These are phyloP conservation scores for Agrochola litura DNA, from an alignment of 2,888 invertebrate genomes.

Conservation along the genomic window DNA sequence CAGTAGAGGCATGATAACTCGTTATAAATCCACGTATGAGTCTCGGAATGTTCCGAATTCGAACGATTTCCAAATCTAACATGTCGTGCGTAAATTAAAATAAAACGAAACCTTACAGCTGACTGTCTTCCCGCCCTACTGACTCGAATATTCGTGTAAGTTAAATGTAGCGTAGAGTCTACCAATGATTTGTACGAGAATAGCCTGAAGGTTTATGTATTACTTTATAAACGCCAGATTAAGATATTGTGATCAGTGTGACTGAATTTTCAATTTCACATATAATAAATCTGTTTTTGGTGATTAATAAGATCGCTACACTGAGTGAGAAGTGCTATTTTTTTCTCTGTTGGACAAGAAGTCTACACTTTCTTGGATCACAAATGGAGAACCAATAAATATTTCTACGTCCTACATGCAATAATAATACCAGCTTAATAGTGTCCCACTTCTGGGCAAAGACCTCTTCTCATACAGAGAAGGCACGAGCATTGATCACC, in stretches of 20 bases:
- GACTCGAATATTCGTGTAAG: conserved; percentile 23
- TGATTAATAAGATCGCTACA: background rate
- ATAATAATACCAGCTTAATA: no score
- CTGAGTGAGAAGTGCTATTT: background rate
- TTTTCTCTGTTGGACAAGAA: background rate
- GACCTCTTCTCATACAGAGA: no score
- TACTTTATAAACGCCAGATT: background rate
- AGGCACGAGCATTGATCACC: no score
- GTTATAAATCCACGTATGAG: background rate
- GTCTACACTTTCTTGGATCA: background rate
- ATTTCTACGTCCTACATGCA: no score
- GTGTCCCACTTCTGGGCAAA: no score
- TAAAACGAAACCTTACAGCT: conserved; percentile 38
- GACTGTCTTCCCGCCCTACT: conserved; percentile 30
- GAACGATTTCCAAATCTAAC: conserved; percentile 12
- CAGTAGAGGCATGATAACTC: background rate
- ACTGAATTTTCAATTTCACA: background rate
- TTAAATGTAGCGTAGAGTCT: conserved; percentile 33
- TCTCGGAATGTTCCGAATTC: background rate
- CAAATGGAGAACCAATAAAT: background rate
- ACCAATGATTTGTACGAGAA: conserved; percentile 1
- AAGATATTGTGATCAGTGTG: background rate
- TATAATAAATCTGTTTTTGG: background rate
- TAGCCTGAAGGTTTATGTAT: background rate
- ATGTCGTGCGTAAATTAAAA: conserved; percentile 44